Conservation (phyloP, 2,888 invertebrate genomes). For the Odontothrips loti region DNA sequence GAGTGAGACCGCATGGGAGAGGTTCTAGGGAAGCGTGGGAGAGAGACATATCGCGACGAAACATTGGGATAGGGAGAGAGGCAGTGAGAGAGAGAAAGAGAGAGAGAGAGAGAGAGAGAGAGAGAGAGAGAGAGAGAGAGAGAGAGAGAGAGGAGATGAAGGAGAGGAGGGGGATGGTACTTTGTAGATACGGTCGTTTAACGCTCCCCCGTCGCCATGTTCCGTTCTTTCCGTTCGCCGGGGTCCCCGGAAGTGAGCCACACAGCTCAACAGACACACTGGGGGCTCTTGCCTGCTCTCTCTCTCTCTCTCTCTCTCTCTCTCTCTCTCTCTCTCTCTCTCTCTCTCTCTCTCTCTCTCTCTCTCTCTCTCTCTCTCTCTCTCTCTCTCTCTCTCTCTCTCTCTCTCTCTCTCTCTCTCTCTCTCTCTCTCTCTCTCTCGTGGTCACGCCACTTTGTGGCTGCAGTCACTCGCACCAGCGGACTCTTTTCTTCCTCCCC, state of each 20-base stretch:
- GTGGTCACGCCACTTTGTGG: not conserved
- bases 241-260: not conserved
- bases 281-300: not conserved
- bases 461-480: conserved; percentile 7
- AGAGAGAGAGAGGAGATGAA: not conserved
- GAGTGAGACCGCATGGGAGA: not conserved
- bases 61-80: too few relatives aligned
- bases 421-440: not conserved
- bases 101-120: not conserved
- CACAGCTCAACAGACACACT: conserved; percentile 22
- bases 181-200: not conserved
- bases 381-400: conserved; percentile 10
- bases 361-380: not conserved
- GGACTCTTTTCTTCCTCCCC: not conserved
- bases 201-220: not conserved
- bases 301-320: conserved; percentile 11
- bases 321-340: conserved; percentile 7
- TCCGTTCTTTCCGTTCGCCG: not conserved
- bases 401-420: conserved; percentile 10
- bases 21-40: not conserved
- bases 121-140: not conserved
- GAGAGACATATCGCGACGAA: too few relatives aligned
- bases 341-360: not conserved
- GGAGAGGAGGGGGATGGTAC: not conserved
- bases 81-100: not conserved